Conservation (phyloP, 2,797 vertebrate genomes). For the Anabas testudineus region DNA sequence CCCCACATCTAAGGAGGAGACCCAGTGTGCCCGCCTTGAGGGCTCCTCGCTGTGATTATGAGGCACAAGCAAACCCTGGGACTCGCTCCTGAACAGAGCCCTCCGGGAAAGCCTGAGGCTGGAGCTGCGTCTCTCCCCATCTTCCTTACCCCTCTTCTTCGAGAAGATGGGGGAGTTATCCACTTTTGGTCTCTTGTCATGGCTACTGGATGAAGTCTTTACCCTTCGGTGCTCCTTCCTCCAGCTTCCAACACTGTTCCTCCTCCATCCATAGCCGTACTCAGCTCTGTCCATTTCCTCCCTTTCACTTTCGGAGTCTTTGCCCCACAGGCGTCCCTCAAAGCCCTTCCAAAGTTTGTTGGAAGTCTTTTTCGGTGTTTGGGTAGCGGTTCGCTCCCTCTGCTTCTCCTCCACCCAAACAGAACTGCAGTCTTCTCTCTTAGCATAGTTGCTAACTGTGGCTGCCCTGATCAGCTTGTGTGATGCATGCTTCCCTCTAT, state of each 20-base stretch:
- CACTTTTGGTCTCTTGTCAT: conserved; percentile 72
- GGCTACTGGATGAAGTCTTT: conserved; percentile 62
- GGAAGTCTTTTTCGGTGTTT: conserved; percentile 67
- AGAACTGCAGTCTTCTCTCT: conserved; percentile 76
- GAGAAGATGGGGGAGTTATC: conserved; percentile 75
- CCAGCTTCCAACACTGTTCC: conserved; percentile 75
- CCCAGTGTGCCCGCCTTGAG: conserved; percentile 80
- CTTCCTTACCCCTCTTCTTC: conserved; percentile 76
- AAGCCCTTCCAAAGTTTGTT: conserved; percentile 82
- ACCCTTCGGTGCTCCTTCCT: conserved; percentile 73
- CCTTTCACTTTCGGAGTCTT: conserved; percentile 76
- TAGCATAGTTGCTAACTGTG: conserved; percentile 84
- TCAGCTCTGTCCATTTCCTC: conserved; percentile 79
- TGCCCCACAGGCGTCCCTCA: conserved; percentile 82
- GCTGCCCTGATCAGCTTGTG: conserved; percentile 86
- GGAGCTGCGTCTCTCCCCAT: conserved; percentile 80
- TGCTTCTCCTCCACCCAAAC: conserved; percentile 77
- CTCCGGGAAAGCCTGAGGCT: conserved; percentile 82
- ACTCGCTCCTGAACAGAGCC: conserved; percentile 85
- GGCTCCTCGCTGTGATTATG: conserved; percentile 68
- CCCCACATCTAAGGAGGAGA: conserved; percentile 86
- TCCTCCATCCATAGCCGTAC: conserved; percentile 77
- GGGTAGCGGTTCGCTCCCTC: conserved; percentile 21
- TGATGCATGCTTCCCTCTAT: conserved; percentile 86
- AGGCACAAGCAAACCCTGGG: conserved; percentile 83